A percentile compares a stretch with the other conserved stretches of the same genome.
Evolutionary conservation across 2,797 vertebrate species (phyloP).

Genomic region (Remorina albescens): DNA sequence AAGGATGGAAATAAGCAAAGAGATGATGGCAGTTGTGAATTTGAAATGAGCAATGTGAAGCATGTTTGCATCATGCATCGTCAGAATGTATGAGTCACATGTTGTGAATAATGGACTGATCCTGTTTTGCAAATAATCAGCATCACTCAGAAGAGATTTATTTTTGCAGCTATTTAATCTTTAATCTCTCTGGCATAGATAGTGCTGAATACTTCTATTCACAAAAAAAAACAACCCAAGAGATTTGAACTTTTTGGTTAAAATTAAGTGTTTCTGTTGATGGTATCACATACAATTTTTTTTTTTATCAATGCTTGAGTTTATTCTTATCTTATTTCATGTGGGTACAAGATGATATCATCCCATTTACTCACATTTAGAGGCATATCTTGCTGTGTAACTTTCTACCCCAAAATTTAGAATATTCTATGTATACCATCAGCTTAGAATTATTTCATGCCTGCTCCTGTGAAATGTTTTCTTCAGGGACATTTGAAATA

Average conservation of each 20-base stretch:
- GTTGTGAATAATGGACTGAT: neutral
- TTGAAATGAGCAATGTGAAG: neutral
- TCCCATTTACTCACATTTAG: constrained; percentile 11
- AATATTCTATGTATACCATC: constrained; percentile 18
- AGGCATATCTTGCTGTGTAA: neutral
- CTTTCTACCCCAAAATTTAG: constrained; percentile 2
- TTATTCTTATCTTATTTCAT: neutral
- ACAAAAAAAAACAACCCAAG: neutral
- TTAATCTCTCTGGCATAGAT: constrained; percentile 1
- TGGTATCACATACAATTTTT: neutral
- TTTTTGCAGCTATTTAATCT: neutral
- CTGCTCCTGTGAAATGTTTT: constrained; percentile 42
- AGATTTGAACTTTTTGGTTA: constrained; percentile 1
- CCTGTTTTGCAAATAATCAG: neutral
- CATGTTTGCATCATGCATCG: constrained; percentile 7
- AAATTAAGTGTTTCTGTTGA: neutral
- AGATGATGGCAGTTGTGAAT: neutral
- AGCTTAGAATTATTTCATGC: constrained; percentile 5
- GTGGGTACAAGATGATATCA: neutral
- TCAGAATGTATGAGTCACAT: neutral
- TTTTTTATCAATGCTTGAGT: neutral
- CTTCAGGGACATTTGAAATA: constrained; percentile 44
- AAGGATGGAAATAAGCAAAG: neutral
- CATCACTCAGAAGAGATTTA: constrained; percentile 9
- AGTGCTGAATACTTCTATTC: constrained; percentile 4